Percentiles rank a stretch among this genome's conserved stretches.
phyloP scores from a whole-genome alignment of 1,140 invertebrate species.

The Neuroterus valhalla region DNA sequence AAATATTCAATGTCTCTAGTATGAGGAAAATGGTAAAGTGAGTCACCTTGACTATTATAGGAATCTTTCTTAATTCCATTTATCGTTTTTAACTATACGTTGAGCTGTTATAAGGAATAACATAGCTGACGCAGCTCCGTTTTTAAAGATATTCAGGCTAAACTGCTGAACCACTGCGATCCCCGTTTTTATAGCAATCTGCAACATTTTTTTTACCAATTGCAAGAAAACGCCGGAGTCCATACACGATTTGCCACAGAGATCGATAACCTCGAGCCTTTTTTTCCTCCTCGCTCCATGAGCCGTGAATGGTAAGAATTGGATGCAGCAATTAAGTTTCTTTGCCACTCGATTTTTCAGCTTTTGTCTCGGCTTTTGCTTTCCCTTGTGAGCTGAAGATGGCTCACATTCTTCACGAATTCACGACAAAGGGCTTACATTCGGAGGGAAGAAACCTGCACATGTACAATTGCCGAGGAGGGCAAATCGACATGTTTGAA shows the following conservation, averaged over 20 bases:
- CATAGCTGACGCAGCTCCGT: too few species aligned
- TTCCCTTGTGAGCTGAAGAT: not conserved
- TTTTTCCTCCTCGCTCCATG: not conserved
- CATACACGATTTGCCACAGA: not conserved
- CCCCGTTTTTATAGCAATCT: too few species aligned
- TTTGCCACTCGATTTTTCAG: constrained; percentile 14
- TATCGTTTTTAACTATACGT: too few species aligned
- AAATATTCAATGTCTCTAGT: too few species aligned
- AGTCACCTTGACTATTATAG: too few species aligned
- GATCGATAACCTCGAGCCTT: not conserved
- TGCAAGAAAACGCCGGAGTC: too few species aligned
- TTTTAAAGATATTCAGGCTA: too few species aligned
- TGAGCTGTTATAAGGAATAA: too few species aligned
- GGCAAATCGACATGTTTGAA: constrained; percentile 2
- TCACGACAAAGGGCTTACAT: constrained; percentile 14
- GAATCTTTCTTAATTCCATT: too few species aligned
- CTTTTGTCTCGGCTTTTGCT: constrained; percentile 14
- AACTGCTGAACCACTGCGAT: too few species aligned
- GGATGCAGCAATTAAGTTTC: constrained; percentile 28
- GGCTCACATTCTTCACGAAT: constrained; percentile 18
- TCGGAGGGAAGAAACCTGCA: constrained; percentile 12
- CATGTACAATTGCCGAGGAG: not conserved
- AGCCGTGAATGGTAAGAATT: constrained; percentile 5
- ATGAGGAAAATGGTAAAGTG: too few species aligned
- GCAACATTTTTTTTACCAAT: too few species aligned